These are phyloP conservation scores for Ibidorhyncha struthersii DNA, from an alignment of 2,113 vertebrate genomes.

Conservation along the genomic window DNA sequence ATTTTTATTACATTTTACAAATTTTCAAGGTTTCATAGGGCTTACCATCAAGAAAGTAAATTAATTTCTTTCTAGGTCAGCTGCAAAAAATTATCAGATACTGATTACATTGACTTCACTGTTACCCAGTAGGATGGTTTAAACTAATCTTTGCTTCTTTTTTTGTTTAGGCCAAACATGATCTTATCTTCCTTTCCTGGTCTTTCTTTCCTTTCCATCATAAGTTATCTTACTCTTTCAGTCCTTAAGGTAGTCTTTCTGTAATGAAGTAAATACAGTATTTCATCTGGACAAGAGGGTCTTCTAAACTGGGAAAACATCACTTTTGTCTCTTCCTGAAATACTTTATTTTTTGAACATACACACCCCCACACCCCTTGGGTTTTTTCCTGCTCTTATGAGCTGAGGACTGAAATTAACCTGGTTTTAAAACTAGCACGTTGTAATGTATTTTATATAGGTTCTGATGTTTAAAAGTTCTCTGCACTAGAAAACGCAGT, in stretches of 20 bases:
- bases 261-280: neutral
- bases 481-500: neutral
- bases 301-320: neutral
- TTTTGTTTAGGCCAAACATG: neutral
- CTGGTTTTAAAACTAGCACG: neutral
- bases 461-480: neutral
- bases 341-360: neutral
- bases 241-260: neutral
- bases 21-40: neutral
- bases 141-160: neutral
- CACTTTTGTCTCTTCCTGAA: neutral
- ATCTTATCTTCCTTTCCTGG: neutral
- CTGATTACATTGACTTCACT: neutral
- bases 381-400: neutral
- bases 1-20: neutral
- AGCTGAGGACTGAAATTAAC: neutral
- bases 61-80: neutral
- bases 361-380: rapidly evolving
- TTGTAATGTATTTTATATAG: neutral
- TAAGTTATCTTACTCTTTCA: neutral
- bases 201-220: neutral
- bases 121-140: neutral
- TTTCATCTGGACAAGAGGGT: neutral
- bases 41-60: neutral
- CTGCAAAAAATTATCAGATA: neutral